Evolutionary conservation across 2,888 invertebrate genomes (phyloP), one percentile per base, ranked within the genome.

Genomic region (Dicyrtoma fusca): DNA sequence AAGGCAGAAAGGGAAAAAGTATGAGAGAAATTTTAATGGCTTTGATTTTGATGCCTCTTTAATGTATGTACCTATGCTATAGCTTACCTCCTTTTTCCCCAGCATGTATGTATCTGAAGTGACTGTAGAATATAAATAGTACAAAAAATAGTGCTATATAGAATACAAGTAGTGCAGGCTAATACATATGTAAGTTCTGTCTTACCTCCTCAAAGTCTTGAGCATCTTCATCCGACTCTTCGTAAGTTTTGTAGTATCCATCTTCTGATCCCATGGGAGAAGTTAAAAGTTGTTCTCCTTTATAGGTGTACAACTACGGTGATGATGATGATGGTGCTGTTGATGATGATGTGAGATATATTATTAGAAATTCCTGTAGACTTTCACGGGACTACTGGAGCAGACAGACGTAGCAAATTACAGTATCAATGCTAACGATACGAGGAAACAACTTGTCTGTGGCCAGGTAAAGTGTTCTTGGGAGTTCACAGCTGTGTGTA

Each of bases 241-340:
- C 69, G 64, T 75, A 75, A 8, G 73, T 59, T 59, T 71, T 71
- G 66, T 74, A 74, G 47, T 74, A 71, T 55, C 63, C 74, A 44
- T 74, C 71, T 17, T 74, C 71, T 13, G 68, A 59, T 45, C 63
- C 72, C 72, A 72, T 72, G n/a, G n/a, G n/a, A n/a, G n/a, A n/a
- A 64, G n/a, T n/a, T n/a, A n/a, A n/a, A n/a, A n/a, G n/a, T n/a
- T n/a, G n/a, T n/a, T n/a, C n/a, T n/a, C n/a, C n/a, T n/a, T n/a
- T n/a, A 53, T 53, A 53, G n/a, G 17, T 8, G 53, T 53, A 53
- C 14, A n/a, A n/a, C n/a, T n/a, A n/a, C n/a, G n/a, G n/a, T n/a
- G n/a, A n/a, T n/a, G 44, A 61, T 6, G 49, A 49, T 17, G 17
- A n/a, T 6, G 17, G 49, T 49, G 4, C 14, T 49, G 3, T 44